A percentile compares a stretch with the other conserved stretches of the same genome.
Conservation (phyloP, 2,888 invertebrate species). For the Caradrina kadenii region DNA sequence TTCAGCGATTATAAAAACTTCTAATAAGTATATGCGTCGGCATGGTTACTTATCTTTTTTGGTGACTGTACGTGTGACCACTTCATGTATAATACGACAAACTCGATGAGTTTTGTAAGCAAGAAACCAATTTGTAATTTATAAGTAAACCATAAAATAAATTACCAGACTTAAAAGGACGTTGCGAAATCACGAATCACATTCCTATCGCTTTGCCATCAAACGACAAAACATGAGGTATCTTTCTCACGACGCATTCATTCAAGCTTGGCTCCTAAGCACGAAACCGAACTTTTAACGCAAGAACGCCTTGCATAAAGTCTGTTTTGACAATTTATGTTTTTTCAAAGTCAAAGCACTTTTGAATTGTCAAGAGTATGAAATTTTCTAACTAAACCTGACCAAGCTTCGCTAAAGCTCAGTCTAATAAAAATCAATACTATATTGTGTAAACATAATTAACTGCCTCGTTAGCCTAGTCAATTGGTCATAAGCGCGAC, state of each 20-base stretch:
- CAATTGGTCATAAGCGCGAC: too few relatives aligned
- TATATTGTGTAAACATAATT: too few relatives aligned
- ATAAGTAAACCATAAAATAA: constrained; percentile 46
- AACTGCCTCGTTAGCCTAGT: too few relatives aligned
- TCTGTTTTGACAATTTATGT: neutral
- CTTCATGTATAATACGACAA: constrained; percentile 3
- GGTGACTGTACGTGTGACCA: too few relatives aligned
- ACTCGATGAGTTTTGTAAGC: constrained; percentile 5
- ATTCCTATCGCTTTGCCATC: constrained; percentile 14
- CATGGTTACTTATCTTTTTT: too few relatives aligned
- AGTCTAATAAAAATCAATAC: too few relatives aligned
- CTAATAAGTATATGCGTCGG: too few relatives aligned
- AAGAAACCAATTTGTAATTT: constrained; percentile 35
- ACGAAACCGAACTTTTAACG: neutral
- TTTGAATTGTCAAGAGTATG: too few relatives aligned
- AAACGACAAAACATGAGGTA: constrained; percentile 22
- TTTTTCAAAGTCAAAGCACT: neutral
- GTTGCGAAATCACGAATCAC: constrained; percentile 8
- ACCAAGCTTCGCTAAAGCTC: too few relatives aligned
- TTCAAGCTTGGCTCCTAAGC: neutral
- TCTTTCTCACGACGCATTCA: neutral
- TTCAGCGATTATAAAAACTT: too few relatives aligned
- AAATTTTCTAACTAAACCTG: too few relatives aligned
- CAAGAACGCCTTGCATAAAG: neutral
- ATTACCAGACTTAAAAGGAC: constrained; percentile 36